Base-by-base conservation (phyloP, 2,888 invertebrate genomes). In the Lathronympha strigana region DNA sequence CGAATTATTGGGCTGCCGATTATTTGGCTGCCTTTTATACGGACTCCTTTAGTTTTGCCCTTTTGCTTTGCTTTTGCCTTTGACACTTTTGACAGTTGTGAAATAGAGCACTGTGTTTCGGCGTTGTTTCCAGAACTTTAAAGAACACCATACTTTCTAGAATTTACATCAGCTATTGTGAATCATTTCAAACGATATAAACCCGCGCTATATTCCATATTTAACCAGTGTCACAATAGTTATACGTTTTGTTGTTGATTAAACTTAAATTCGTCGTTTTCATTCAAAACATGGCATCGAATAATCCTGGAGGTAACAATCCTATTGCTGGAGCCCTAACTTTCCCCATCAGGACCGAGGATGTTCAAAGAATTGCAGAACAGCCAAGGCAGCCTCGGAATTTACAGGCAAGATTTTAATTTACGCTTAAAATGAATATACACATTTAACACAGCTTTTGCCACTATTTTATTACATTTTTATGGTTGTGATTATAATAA, bases 371-470 rank as follows among this genome's bases (percentile, higher is more conserved):
- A 1, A 28, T 74, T 1, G 74, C 83, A 0, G 70, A 70, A 0
- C 89, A 87, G 67, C 89, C 87, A 1, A 75, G 88, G 25, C 90
- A 86, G 66, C 90, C 90, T 0, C 78, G 79, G 57, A 88, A 85
- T 71, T 73, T 92, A 31, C 91, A 90, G 87, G 92, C 88, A 8
- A 33, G 40, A 40, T 11, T 5, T 50, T 28, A 19, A 28, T 0
- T 19, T 19, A 13, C 15, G 6, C 23, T 45, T 47, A 8, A 36
- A 36, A n/a, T n/a, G n/a, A 33, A 8, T 8, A 6, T 33, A 33
- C 11, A 11, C 33, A 33, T 33, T 11, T 33, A 13, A 4, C 15
- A 15, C 2, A 38, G n/a, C 2, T 5, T 38, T 45, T 21, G 1
- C 4, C n/a, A n/a, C n/a, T n/a, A n/a, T n/a, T n/a, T n/a, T n/a